Evolutionary conservation across 2,113 vertebrate genomes (phyloP).

Genomic region (Euleptes europaea): DNA sequence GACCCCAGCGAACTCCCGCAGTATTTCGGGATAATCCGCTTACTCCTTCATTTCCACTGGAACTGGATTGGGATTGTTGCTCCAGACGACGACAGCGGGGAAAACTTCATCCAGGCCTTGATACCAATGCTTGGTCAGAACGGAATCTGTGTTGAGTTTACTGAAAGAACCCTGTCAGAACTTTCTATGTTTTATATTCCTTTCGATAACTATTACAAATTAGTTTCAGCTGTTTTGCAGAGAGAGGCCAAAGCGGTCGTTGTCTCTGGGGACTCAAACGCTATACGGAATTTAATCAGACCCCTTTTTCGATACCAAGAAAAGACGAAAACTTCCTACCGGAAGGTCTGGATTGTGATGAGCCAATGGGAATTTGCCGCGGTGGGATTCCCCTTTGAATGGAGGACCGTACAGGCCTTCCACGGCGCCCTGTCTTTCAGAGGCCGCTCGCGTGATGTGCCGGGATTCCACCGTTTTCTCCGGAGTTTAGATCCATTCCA

Average conservation of each 20-base stretch:
- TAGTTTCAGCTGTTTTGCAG: background rate
- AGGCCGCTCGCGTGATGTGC: background rate
- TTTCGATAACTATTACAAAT: background rate
- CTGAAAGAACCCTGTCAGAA: background rate
- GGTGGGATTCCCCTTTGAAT: fast-evolving
- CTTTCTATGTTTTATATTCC: background rate
- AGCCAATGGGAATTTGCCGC: background rate
- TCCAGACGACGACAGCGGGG: slow-evolving; percentile 1
- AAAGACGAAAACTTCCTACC: background rate
- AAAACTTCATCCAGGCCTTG: background rate
- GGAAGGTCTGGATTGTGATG: background rate
- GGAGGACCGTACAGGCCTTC: background rate
- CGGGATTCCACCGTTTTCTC: slow-evolving; percentile 6
- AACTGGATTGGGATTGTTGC: background rate
- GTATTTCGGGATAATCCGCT: background rate
- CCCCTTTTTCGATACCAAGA: no score
- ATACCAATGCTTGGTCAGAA: background rate
- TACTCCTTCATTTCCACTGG: slow-evolving; percentile 1
- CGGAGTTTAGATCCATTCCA: background rate
- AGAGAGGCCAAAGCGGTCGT: background rate
- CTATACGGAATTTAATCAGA: background rate
- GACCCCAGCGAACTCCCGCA: background rate
- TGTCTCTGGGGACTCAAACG: background rate
- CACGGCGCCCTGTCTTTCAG: background rate
- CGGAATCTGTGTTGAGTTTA: background rate